phyloP scores from a whole-genome alignment of 2,888 invertebrate genomes.

The Sarcophaga carnaria region DNA sequence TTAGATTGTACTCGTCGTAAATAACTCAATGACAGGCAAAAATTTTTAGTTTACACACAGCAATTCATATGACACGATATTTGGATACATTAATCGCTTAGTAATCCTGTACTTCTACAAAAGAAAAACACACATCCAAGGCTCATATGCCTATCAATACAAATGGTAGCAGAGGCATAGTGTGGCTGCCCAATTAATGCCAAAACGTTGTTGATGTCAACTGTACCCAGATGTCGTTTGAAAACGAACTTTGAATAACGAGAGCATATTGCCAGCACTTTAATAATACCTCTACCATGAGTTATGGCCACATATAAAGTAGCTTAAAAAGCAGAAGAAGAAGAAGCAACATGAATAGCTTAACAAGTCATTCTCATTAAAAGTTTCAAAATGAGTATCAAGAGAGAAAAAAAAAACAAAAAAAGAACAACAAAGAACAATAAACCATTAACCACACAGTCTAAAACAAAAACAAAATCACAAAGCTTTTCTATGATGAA shows the following conservation, averaged over 20 bases:
- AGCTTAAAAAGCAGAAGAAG: background rate
- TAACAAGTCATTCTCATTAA: conserved; percentile 52
- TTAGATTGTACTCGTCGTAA: conserved; percentile 22
- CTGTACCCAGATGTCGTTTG: background rate
- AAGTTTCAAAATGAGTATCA: conserved; percentile 48
- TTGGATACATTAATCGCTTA: conserved; percentile 28
- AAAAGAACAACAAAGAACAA: conserved; percentile 20
- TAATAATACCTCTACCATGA: background rate
- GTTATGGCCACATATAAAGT: conserved; percentile 21
- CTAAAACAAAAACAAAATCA: conserved; percentile 39
- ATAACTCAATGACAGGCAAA: conserved; percentile 33
- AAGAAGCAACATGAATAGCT: conserved; percentile 37
- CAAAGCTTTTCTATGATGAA: conserved; percentile 34
- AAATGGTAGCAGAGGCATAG: background rate
- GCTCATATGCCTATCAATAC: conserved; percentile 5
- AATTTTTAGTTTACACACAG: background rate
- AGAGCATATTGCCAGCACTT: background rate
- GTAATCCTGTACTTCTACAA: background rate
- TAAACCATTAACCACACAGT: conserved; percentile 57
- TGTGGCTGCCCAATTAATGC: conserved; percentile 21
- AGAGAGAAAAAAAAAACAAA: background rate
- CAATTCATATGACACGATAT: background rate
- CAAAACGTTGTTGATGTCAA: conserved; percentile 34
- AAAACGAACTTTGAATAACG: background rate
- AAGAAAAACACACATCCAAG: background rate